Conservation (phyloP, 2,797 vertebrate genomes). For the Sebastes variabilis region DNA sequence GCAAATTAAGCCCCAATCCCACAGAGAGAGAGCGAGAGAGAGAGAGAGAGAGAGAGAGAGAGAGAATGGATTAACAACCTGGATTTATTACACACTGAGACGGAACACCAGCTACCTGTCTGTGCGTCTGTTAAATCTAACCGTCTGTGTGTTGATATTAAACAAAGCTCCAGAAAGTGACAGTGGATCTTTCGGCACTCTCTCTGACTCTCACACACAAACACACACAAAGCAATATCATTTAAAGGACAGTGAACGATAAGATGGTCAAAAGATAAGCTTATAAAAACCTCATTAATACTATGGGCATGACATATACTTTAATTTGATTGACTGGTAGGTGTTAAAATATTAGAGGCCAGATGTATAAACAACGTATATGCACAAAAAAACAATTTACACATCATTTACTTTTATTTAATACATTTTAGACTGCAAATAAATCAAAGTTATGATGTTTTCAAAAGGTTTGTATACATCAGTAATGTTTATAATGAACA, state of each 20-base stretch:
- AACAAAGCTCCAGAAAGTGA: not conserved
- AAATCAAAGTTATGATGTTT: no score
- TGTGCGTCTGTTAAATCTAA: conserved; percentile 3
- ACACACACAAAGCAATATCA: not conserved
- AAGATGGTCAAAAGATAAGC: no score
- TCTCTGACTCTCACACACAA: not conserved
- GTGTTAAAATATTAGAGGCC: not conserved
- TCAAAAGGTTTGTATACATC: not conserved
- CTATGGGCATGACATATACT: not conserved
- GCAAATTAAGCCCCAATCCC: conserved; percentile 52
- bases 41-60: not conserved
- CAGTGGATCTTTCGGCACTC: not conserved
- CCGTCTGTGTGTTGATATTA: not conserved
- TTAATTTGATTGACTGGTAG: not conserved
- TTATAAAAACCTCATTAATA: not conserved
- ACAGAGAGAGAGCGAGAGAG: not conserved
- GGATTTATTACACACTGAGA: conserved; percentile 40
- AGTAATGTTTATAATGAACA: not conserved
- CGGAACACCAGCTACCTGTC: conserved; percentile 21
- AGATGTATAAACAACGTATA: not conserved
- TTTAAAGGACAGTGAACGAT: not conserved
- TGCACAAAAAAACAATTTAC: not conserved
- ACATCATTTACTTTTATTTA: no score
- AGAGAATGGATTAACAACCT: conserved; percentile 62
- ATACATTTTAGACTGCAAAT: no score